A percentile compares a stretch with the other conserved stretches of the same genome.
phyloP scores from a whole-genome alignment of 2,797 vertebrate species.

The Trachurus trachurus region DNA sequence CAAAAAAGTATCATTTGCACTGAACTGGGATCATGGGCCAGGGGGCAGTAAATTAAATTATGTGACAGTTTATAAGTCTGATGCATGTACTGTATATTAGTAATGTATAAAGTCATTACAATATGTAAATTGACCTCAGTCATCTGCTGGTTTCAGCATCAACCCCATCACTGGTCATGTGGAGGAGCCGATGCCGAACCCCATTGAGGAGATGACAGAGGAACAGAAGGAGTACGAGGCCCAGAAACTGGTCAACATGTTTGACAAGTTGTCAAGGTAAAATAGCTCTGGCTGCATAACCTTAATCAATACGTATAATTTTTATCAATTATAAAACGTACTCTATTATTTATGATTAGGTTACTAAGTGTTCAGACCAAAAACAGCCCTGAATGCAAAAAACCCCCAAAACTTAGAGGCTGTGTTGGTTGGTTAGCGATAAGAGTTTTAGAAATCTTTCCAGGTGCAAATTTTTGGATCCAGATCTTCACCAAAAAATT shows the following conservation, averaged over 20 bases:
- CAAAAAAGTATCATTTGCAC: not conserved
- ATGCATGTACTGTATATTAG: too few species aligned
- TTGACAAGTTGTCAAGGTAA: slow-evolving; percentile 97
- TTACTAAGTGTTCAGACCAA: not conserved
- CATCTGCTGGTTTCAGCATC: slow-evolving; percentile 85
- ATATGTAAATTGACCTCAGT: not conserved
- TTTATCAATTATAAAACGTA: not conserved
- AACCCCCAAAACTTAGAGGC: not conserved
- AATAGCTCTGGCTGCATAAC: too few species aligned
- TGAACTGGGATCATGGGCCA: too few species aligned
- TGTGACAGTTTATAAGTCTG: too few species aligned
- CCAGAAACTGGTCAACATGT: slow-evolving; percentile 97
- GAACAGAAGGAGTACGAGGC: slow-evolving; percentile 99
- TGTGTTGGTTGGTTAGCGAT: not conserved
- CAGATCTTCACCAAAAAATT: not conserved
- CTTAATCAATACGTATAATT: not conserved
- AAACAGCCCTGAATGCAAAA: not conserved
- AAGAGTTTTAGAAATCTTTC: not conserved
- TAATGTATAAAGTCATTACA: not conserved
- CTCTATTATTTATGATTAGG: not conserved
- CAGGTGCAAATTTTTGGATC: not conserved
- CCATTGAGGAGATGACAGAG: slow-evolving; percentile 98
- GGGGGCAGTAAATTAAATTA: too few species aligned
- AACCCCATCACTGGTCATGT: slow-evolving; percentile 98
- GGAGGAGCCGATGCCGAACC: slow-evolving; percentile 96